Evolutionary conservation across 2,888 invertebrate genomes (phyloP).

Genomic region (Trichogramma evanescens): DNA sequence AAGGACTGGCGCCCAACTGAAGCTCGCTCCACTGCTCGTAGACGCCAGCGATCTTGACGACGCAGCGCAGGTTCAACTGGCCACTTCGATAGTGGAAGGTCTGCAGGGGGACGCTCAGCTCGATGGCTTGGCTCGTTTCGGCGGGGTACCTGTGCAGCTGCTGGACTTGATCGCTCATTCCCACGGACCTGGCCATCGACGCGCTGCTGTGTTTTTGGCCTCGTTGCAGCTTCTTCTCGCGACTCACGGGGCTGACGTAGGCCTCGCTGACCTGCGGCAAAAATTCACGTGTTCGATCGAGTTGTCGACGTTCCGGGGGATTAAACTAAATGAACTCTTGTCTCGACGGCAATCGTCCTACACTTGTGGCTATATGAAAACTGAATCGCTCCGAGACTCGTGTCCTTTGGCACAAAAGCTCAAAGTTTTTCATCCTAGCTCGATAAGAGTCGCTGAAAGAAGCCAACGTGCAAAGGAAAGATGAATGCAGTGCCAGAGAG

Average conservation of each 20-base stretch:
- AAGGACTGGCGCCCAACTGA: slow-evolving; percentile 63
- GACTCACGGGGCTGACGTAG: no score
- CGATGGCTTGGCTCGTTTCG: slow-evolving; percentile 50
- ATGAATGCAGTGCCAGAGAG: background rate
- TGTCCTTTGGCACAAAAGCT: slow-evolving; percentile 27
- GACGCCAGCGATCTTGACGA: slow-evolving; percentile 62
- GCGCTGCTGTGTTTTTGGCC: slow-evolving; percentile 10
- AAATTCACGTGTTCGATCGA: no score
- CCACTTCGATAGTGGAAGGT: slow-evolving; percentile 57
- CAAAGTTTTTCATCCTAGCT: slow-evolving; percentile 28
- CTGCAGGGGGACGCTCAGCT: slow-evolving; percentile 54
- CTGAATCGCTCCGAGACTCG: slow-evolving; percentile 14
- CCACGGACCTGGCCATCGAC: background rate
- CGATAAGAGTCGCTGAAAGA: slow-evolving; percentile 30
- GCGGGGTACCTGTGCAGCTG: slow-evolving; percentile 1
- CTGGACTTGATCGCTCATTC: slow-evolving; percentile 8
- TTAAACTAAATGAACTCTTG: no score
- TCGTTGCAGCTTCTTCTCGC: background rate
- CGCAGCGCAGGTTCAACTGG: slow-evolving; percentile 63
- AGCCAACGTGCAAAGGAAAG: background rate
- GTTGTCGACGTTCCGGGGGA: no score
- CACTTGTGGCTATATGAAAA: no score
- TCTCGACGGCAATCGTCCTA: no score
- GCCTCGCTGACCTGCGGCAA: no score
- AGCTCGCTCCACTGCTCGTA: slow-evolving; percentile 64